Base-by-base conservation (phyloP, 2,113 vertebrate species). In the Gymnogyps californianus region DNA sequence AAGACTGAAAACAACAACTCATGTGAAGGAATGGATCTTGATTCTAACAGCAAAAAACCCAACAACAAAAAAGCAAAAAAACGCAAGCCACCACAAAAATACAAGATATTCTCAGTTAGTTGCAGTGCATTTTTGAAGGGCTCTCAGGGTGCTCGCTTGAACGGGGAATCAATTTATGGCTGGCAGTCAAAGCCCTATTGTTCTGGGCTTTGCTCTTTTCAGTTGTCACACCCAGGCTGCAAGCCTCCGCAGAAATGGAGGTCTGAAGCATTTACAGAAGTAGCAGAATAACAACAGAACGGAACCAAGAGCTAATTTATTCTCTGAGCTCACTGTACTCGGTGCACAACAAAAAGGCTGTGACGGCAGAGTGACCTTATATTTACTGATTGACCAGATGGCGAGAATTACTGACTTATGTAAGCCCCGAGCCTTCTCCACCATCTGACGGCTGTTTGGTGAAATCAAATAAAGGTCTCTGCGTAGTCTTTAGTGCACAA, bases 381-480 rank as follows among this genome's bases (percentile, higher is more conserved):
- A 95, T 74, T 93, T 89, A 55, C 83, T 93, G 96, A 94, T 1
- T 75, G 97, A 95, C 92, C 96, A 96, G 96, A 97, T 97, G 95
- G 94, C 2, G 46, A 94, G 92, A 96, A 78, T 92, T 83, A 96
- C 69, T 83, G 96, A 86, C 85, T 94, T 66, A 75, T 62, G 90
- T 71, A 88, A 97, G 91, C 92, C 96, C 61, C 57, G 1, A 96
- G 90, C 93, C 89, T 64, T 83, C 92, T 12, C 80, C 71, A 80
- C 91, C 96, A 91, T 93, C 95, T 92, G 92, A 97, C 7, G 3
- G 71, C 87, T 75, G 64, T 47, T 75, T 58, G 72, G 82, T 51
- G 38, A 80, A 85, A 94, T 57, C 86, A 96, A 72, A 81, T 57
- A 47, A 83, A 86, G 46, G 77, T 79, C 86, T 87, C 80, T 13